Evolutionary conservation across 1,140 invertebrate species (phyloP).

Genomic region (Drepana arcuata): DNA sequence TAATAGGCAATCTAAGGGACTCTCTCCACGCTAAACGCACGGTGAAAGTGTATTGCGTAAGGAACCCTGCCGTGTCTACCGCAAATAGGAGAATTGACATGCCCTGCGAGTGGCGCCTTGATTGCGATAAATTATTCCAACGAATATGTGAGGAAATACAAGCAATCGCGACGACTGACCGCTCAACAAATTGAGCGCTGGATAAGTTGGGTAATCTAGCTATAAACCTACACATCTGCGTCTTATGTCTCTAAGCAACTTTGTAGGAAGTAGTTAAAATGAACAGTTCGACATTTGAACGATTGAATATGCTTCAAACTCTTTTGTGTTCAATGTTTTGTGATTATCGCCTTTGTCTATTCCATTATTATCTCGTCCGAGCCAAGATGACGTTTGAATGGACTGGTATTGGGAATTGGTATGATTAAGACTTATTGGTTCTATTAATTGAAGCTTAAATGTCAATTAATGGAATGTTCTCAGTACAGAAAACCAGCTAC

Average conservation of each 20-base stretch:
- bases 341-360: no score
- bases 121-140: no score
- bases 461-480: neutral
- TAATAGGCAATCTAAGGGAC: constrained; percentile 51
- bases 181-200: constrained; percentile 4
- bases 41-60: constrained; percentile 57
- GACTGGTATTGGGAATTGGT: no score
- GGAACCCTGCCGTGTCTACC: constrained; percentile 28
- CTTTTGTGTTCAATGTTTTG: no score
- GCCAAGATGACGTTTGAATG: no score
- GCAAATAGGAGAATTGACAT: constrained; percentile 36
- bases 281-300: no score
- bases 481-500: neutral
- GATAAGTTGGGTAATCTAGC: no score
- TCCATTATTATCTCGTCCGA: no score
- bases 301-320: no score
- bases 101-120: constrained; percentile 5
- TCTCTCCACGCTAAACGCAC: constrained; percentile 43
- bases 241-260: no score
- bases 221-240: no score
- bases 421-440: constrained; percentile 1
- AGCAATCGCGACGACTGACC: constrained; percentile 7
- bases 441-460: constrained; percentile 4
- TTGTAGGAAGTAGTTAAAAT: no score
- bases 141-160: constrained; percentile 12